Evolutionary conservation across 2,888 invertebrate species (phyloP), one percentile per base, ranked within the genome.

Genomic region (Rhagonycha lutea): DNA sequence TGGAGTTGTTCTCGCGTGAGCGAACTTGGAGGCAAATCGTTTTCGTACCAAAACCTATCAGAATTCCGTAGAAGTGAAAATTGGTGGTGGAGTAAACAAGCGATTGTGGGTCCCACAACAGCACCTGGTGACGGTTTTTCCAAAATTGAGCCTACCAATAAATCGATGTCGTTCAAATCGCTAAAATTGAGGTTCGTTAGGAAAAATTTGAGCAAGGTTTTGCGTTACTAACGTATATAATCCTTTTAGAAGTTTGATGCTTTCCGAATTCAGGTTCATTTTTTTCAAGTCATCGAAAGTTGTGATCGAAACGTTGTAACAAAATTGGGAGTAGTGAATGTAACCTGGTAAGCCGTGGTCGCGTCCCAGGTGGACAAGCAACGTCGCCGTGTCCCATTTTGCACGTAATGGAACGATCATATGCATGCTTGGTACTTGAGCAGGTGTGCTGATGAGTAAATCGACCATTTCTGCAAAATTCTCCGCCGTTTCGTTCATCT

Each of bases 11-110:
- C 93, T 76, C 92, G 89, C 0, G 90, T 91, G 78, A 97, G 91
- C 0, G 96, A 94, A 14, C 96, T 96, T 0, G 96, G 96, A 0
- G 96, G 97, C 67, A 97, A 90, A 84, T 97, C 97, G 85, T 97
- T 97, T 87, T 98, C 98, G 84, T 97, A 98, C 97, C 97, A 98
- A 86, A 97, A 98, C 78, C 98, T 90, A 89, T 98, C 98, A 72
- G 96, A 95, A 82, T 93, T 93, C 83, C 96, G 92, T 7, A 96
- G 88, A 79, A 93, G 92, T 61, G 92, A 91, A 86, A 98, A 97
- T 86, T 98, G 98, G 72, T 93, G 87, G 26, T 93, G 94, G 10
- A 98, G 85, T 8, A 98, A 90, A 83, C 98, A 98, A n/a, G 94
- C 94, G 70, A 97, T 92, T 0, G 97, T 97, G 0, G 95, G 94